Base-by-base conservation (phyloP, 2,113 vertebrate genomes). In the Dunckerocampus dactyliophorus region DNA sequence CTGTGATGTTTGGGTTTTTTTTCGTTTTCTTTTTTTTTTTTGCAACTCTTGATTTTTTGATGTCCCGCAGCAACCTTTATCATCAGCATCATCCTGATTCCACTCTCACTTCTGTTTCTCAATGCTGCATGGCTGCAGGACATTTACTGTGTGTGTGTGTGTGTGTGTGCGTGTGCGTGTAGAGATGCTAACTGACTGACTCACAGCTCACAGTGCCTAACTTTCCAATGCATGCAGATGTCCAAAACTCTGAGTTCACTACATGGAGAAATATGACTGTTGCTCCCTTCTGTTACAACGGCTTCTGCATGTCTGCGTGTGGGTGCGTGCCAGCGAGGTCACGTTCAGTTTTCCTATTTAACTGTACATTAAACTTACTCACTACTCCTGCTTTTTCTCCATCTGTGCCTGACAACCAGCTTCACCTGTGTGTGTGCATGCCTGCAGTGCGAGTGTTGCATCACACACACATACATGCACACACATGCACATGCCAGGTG, bases 121-220 rank as follows among this genome's bases (percentile, higher is more conserved):
- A 48, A 65, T 61, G 68, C 79, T 80, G 80, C 84, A 83, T 83
- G 82, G 63, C 63, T 50, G 34, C 69, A 60, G 67, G 59, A 21
- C 65, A 64, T 57, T 57, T 60, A 59, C 57, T 39, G 42, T n/a
- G 24, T 34, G 59, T 20, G 45, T 14, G 49, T 19, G 65, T 11
- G 42, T 16, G 42, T 8, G 60, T 47, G 49, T 15, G 52, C 39
- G 54, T 43, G 39, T 43, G 39, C 14, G 28, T 9, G 9, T 4
- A 8, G 19, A 51, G 49, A 58, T 58, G 73, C 68, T 66, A 71
- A 66, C 54, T 45, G 43, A 46, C 47, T 28, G 47, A 62, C 56
- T 69, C 60, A 54, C 14, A 17, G 16, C 57, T 46, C 54, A 42
- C 54, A 56, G n/a, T 56, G 21, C 57, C 78, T 63, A 76, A 3